These are phyloP conservation scores for Gymnorhina tibicen DNA, from an alignment of 2,113 vertebrate species.

Conservation along the genomic window DNA sequence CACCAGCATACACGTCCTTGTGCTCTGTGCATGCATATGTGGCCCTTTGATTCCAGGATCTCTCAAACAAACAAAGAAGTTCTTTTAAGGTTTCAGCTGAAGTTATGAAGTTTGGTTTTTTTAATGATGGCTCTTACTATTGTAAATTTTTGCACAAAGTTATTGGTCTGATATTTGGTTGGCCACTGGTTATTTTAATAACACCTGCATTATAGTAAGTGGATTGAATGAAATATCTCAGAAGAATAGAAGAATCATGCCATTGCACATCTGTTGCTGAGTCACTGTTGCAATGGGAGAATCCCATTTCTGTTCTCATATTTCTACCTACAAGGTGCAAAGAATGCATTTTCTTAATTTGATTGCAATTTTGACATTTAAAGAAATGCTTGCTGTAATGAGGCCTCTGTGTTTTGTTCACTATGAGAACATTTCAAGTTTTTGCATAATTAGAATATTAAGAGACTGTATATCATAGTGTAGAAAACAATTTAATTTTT, in stretches of 20 bases:
- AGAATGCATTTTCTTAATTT: background rate
- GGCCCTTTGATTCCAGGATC: background rate
- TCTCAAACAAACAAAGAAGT: background rate
- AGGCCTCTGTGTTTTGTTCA: background rate
- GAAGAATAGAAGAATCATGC: background rate
- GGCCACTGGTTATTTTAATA: background rate
- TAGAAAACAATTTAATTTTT: background rate
- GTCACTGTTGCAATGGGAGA: background rate
- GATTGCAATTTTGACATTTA: background rate
- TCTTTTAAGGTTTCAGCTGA: background rate
- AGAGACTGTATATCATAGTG: background rate
- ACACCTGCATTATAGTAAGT: background rate
- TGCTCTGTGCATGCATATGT: background rate
- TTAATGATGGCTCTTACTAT: background rate
- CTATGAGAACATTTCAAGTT: background rate
- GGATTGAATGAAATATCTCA: background rate
- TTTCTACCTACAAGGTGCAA: background rate
- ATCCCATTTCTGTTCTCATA: background rate
- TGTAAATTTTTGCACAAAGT: background rate
- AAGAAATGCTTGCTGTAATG: background rate
- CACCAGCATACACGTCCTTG: fast-evolving
- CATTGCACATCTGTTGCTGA: background rate
- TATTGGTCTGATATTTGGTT: background rate
- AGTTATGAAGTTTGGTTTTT: background rate
- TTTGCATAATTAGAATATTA: constrained; percentile 8